phyloP scores from a whole-genome alignment of 2,113 vertebrate genomes.

The Lophura nycthemera region DNA sequence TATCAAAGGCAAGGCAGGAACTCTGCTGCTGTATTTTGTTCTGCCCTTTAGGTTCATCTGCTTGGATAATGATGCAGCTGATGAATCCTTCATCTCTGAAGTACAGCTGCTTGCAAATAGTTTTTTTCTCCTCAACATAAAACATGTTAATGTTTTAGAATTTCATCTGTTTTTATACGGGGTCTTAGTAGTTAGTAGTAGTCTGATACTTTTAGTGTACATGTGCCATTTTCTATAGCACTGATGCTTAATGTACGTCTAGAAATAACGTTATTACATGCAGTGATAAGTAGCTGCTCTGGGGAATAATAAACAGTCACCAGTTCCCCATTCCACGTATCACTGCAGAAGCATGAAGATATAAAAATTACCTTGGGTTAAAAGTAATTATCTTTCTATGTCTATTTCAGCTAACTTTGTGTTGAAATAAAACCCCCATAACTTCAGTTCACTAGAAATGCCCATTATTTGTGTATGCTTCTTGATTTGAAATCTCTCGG shows the following conservation, averaged over 20 bases:
- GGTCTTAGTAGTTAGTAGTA: neutral
- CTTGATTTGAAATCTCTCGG: neutral
- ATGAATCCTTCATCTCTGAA: neutral
- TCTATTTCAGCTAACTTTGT: neutral
- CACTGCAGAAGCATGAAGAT: neutral
- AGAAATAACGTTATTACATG: neutral
- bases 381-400: neutral
- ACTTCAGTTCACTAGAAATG: neutral
- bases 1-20: neutral
- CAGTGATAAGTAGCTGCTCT: neutral
- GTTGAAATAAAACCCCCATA: neutral
- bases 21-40: neutral
- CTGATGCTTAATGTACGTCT: neutral
- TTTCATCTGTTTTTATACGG: neutral
- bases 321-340: neutral
- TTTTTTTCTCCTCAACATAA: neutral
- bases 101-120: neutral
- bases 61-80: neutral
- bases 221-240: neutral
- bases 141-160: neutral
- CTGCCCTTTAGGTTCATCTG: neutral
- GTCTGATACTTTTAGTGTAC: neutral
- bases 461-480: fast-evolving
- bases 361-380: neutral
- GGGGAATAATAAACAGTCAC: neutral